Evolutionary conservation across 92 coral and sea anemone species (phyloP).

Genomic region (Siderastrea radians): DNA sequence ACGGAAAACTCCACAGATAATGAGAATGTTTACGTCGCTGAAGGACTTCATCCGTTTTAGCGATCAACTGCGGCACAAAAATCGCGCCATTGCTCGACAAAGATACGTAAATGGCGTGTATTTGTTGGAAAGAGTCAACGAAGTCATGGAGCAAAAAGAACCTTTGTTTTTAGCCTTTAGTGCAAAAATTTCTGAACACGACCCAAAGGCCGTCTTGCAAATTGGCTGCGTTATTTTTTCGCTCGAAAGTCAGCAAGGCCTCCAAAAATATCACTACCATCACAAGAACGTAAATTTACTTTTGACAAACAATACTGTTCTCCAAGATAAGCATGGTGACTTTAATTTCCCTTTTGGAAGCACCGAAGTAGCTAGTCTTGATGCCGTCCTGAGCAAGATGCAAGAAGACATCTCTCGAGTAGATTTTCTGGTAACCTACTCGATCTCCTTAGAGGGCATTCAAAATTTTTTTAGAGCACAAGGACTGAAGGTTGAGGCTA

Average conservation of each 20-base stretch:
- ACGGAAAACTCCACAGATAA: slow-evolving; percentile 26
- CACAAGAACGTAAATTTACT: not conserved
- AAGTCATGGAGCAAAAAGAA: slow-evolving; percentile 9
- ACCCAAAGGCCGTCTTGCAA: slow-evolving; percentile 15
- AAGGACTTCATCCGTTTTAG: slow-evolving; percentile 11
- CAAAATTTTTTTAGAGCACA: slow-evolving; percentile 11
- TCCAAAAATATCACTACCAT: not conserved
- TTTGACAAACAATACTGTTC: not conserved
- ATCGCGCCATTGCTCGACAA: slow-evolving; percentile 35
- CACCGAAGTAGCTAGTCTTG: not conserved
- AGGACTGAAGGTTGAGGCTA: slow-evolving; percentile 8
- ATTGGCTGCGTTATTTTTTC: slow-evolving; percentile 24
- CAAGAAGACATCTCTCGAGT: slow-evolving; percentile 12
- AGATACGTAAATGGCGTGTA: slow-evolving; percentile 36
- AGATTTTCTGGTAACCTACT: slow-evolving; percentile 23
- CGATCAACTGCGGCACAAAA: slow-evolving; percentile 34
- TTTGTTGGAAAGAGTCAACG: slow-evolving; percentile 10
- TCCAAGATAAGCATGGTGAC: not conserved
- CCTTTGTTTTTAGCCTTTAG: slow-evolving; percentile 28
- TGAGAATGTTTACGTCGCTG: slow-evolving; percentile 29
- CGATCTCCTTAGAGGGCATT: slow-evolving; percentile 17
- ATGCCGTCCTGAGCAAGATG: not conserved
- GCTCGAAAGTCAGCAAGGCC: slow-evolving; percentile 7
- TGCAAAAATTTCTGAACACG: slow-evolving; percentile 17
- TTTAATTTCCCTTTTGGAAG: not conserved